A percentile compares a stretch with the other conserved stretches of the same genome.
phyloP scores from a whole-genome alignment of 1,140 invertebrate species.

The Eurosta solidaginis region DNA sequence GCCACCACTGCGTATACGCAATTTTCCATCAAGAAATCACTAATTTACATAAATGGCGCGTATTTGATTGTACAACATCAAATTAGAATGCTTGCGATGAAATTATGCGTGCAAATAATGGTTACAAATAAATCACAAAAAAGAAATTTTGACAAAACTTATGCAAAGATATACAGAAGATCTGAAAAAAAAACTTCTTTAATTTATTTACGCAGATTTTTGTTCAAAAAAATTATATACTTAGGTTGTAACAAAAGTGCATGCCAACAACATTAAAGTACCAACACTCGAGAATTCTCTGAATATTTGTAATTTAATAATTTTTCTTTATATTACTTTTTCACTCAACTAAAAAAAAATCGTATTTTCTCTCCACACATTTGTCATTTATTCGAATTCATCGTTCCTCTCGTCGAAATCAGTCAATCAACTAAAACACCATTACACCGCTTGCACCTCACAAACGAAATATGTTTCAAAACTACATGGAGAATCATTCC shows the following conservation, averaged over 20 bases:
- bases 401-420: neutral
- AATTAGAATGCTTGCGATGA: neutral
- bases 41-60: neutral
- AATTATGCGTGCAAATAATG: neutral
- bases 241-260: too few species aligned
- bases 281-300: too few species aligned
- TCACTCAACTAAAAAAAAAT: neutral
- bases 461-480: constrained; percentile 92
- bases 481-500: constrained; percentile 91
- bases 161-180: neutral
- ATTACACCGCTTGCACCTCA: constrained; percentile 70
- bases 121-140: neutral
- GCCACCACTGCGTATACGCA: neutral
- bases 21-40: neutral
- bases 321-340: too few species aligned
- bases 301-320: too few species aligned
- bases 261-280: too few species aligned
- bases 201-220: neutral
- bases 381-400: neutral
- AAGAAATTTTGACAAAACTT: neutral
- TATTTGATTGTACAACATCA: neutral
- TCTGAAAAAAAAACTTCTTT: neutral
- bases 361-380: neutral
- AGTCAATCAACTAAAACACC: neutral
- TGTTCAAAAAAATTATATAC: neutral